Percentiles rank a stretch among this genome's conserved stretches.
These are phyloP conservation scores for Diachasma alloeum DNA, from an alignment of 1,140 invertebrate species.

Conservation along the genomic window DNA sequence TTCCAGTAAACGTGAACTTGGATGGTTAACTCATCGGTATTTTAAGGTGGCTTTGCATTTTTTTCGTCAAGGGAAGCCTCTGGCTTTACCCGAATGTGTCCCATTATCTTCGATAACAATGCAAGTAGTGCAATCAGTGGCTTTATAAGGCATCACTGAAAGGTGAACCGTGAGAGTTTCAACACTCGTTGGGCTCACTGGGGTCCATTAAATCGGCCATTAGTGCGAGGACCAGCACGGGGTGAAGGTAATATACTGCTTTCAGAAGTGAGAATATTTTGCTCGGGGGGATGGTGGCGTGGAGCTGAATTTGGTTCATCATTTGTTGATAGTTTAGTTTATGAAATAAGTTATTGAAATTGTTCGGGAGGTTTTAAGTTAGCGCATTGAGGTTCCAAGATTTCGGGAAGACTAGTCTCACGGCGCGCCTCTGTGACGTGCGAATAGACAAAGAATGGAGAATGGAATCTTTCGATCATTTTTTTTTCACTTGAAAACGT, in stretches of 20 bases:
- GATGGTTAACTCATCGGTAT: constrained; percentile 26
- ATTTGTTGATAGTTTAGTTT: too few relatives aligned
- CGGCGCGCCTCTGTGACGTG: too few relatives aligned
- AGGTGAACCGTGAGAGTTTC: background rate
- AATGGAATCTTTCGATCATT: too few relatives aligned
- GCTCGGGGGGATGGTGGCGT: too few relatives aligned
- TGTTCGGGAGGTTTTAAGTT: too few relatives aligned
- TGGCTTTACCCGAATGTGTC: background rate
- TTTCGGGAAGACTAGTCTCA: too few relatives aligned
- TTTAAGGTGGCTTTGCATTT: background rate
- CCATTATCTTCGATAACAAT: background rate
- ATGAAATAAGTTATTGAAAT: too few relatives aligned
- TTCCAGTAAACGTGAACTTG: constrained; percentile 18
- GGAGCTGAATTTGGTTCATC: background rate
- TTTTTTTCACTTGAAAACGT: too few relatives aligned
- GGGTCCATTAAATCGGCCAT: background rate
- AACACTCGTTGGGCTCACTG: background rate
- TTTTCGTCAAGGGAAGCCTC: background rate
- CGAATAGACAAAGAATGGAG: too few relatives aligned
- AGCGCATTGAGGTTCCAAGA: too few relatives aligned
- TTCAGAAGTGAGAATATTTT: background rate
- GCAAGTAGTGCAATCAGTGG: constrained; percentile 7
- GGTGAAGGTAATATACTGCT: background rate
- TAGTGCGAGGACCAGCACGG: background rate
- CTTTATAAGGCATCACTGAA: background rate